Base-by-base conservation (phyloP, 2,797 vertebrate genomes). In the Platalea minor region DNA sequence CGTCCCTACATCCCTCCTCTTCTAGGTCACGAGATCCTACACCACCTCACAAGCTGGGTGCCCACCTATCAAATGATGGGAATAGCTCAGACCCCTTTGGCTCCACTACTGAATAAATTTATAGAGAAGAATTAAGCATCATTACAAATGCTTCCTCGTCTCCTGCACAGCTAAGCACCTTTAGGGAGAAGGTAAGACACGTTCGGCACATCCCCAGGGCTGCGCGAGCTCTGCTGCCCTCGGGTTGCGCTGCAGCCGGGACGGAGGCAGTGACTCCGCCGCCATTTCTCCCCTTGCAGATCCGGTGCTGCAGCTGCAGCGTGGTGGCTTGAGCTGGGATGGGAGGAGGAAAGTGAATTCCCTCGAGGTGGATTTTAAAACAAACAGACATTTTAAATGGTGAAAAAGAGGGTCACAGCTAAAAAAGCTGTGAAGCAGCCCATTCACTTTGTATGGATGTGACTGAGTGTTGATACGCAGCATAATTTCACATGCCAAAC, bases 1-100 rank as follows among this genome's bases (percentile, higher is more conserved):
- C 13, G 3, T 28, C 73, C 41, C n/a, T 33, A 2, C 28, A 4
- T 14, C 0, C 0, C 41, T 85, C 25, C 18, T 51, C 4, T 83
- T 41, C 68, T 35, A 7, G 13, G 7, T 8, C 67, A 20, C 2
- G 12, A 80, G 64, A 37, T 76, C 35, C 37, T 19, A 25, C 7
- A 12, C 21, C 43, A 31, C 24, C 18, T 64, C 64, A 20, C 41
- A 16, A 7, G 15, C 48, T 41, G 15, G 35, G 21, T 51, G 53
- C 12, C 18, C 53, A 7, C 19, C 39, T 37, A 6, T 4, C 17
- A 86, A 67, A 37, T 0, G 1, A 50, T 31, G 41, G 51, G n/a
- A 57, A 13, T 1, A 74, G 28, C 60, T 82, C 35, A 68, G 33
- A 35, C 4, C 19, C 25, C 29, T 82, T 63, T 25, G 21, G 37